phyloP scores from a whole-genome alignment of 2,113 vertebrate genomes.

The Ceyx cyanopectus region DNA sequence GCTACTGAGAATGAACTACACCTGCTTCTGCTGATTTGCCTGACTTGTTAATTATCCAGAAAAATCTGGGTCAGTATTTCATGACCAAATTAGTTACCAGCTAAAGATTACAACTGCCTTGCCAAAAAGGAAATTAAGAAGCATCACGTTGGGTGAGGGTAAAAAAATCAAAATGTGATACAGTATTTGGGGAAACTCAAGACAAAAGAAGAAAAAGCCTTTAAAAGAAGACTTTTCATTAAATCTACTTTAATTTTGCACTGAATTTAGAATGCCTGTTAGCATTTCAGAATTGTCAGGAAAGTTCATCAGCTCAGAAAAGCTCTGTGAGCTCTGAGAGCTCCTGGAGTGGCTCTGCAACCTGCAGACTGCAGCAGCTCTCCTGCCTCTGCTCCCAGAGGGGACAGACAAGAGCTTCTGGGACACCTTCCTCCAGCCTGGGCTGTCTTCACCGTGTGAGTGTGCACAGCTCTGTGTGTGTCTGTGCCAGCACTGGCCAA shows the following conservation, averaged over 20 bases:
- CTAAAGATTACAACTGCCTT: slow-evolving; percentile 39
- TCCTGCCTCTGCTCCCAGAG: accelerated
- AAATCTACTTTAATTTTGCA: neutral
- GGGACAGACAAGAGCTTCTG: neutral
- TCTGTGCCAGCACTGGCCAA: neutral
- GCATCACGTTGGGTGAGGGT: neutral
- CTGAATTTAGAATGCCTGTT: neutral
- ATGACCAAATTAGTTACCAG: slow-evolving; percentile 53
- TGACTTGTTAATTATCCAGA: slow-evolving; percentile 59
- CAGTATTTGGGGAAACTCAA: neutral
- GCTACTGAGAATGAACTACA: slow-evolving; percentile 57
- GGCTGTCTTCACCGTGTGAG: neutral
- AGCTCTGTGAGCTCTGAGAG: neutral
- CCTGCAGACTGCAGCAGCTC: neutral
- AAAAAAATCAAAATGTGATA: slow-evolving; percentile 27
- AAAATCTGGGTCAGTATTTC: slow-evolving; percentile 66
- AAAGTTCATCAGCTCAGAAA: neutral
- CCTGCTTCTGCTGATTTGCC: slow-evolving; percentile 61
- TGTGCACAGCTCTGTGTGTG: neutral
- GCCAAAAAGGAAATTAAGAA: slow-evolving; percentile 58
- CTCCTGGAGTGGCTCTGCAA: neutral
- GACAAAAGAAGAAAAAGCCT: neutral
- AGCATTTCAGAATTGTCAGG: neutral
- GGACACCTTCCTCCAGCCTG: neutral
- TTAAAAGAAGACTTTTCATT: neutral